phyloP scores from a whole-genome alignment of 1,140 invertebrate genomes.

The Oedothorax gibbosus region DNA sequence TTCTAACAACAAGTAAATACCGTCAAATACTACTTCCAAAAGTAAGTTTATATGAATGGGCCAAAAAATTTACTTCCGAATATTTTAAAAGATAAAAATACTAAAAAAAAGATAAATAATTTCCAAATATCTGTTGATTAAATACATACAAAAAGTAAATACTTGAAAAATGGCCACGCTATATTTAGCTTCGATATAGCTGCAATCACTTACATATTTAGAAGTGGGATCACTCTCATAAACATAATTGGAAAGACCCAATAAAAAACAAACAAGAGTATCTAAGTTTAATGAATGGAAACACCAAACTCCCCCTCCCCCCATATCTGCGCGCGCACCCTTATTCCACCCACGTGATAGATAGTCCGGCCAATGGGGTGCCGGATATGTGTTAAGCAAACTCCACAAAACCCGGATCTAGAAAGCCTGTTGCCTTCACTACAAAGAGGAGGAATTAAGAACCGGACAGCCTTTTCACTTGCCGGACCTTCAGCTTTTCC shows the following conservation, averaged over 20 bases:
- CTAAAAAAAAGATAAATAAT: too few relatives aligned
- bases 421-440: slow-evolving; percentile 46
- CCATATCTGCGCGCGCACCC: slow-evolving; percentile 14
- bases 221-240: slow-evolving; percentile 8
- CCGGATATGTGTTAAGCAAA: slow-evolving; percentile 38
- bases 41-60: too few relatives aligned
- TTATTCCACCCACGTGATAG: slow-evolving; percentile 35
- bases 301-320: background rate
- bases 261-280: slow-evolving; percentile 21
- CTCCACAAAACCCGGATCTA: slow-evolving; percentile 37
- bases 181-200: background rate
- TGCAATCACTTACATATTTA: background rate
- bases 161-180: too few relatives aligned
- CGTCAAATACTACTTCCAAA: too few relatives aligned
- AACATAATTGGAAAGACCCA: background rate
- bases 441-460: slow-evolving; percentile 30
- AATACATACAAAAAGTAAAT: too few relatives aligned
- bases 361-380: slow-evolving; percentile 13
- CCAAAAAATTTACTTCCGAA: too few relatives aligned
- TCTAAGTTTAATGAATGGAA: slow-evolving; percentile 45
- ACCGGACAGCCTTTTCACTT: slow-evolving; percentile 25
- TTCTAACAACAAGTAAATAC: too few relatives aligned
- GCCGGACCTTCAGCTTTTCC: slow-evolving; percentile 11
- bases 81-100: too few relatives aligned
- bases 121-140: too few relatives aligned